Evolutionary conservation across 2,113 vertebrate genomes (phyloP), one percentile per base, ranked within the genome.

Genomic region (Leptosomus discolor): DNA sequence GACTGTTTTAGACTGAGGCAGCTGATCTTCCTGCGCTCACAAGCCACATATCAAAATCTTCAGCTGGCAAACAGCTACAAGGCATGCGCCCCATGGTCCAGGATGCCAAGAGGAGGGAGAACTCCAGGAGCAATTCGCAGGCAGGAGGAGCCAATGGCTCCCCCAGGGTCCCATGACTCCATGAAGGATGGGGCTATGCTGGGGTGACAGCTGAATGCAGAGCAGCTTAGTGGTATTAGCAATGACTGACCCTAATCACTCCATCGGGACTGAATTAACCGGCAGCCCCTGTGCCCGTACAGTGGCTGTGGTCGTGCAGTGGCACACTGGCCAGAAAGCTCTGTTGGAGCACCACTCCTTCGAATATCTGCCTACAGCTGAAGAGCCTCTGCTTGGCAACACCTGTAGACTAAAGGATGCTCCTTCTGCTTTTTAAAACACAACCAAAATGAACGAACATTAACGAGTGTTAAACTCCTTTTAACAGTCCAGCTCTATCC

Each of bases 261-360:
- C n/a, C 5, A 2, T 8, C 1, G 4, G 63, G 45, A 41, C 1
- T n/a, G 71, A 48, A 54, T 23, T 39, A 27, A 26, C 27, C 0
- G 0, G 39, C 57, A 76, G 3, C 2, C 15, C 30, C 20, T 22
- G 15, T 68, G 43, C 48, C 4, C 1, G 13, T 30, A 30, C 2
- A 2, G 75, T 22, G 10, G 36, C 43, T 19, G 34, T 29, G 56
- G 45, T 8, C 20, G 8, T 24, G 34, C 23, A 21, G 57, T 7
- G 70, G 19, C 46, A 63, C 1, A 0, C 37, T 82, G 69, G 8
- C 21, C 11, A 18, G 57, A 23, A 80, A 39, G 29, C 57, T 90
- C 60, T 6, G 7, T 19, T 57, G 53, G 16, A 64, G 14, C 67
- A 50, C 9, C 12, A 4, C 16, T 26, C 20, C 32, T 82, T 64